Base-by-base conservation (phyloP, 30 jellyfish, hydroid and myxozoan species). In the Chrysaora quinquecirrha region DNA sequence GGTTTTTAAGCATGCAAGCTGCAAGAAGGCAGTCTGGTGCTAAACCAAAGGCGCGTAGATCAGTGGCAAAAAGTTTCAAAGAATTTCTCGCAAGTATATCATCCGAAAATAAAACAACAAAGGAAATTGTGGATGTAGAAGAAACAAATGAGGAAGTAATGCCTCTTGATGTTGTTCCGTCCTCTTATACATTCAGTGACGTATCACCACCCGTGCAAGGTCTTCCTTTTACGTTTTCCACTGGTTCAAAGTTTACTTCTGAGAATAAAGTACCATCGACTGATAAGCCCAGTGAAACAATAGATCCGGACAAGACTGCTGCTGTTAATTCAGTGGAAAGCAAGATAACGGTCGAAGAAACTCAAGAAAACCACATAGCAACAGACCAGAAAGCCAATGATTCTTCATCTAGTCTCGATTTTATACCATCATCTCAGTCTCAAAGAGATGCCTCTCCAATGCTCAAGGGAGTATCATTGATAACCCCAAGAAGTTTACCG, bases 391-490 rank as follows among this genome's bases (percentile, higher is more conserved):
- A 0, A 14, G 33, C 19, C 20, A 33, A 7, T 75, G 71, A 23
- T 4, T 20, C 76, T 6, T 71, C 83, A 28, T 22, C 71, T 12
- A 47, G 72, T 33, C 91, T 89, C 16, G 98, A 91, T 25, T 31
- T 91, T 23, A 84, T 91, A 18, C 98, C 96, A 10, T 85, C 95
- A 0, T 78, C 98, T 0, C 98, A 91, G 69, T 64, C 96, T 24
- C 84, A 49, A 24, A 34, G 52, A 31, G 89, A 76, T 2, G 64
- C 84, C 22, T n/a, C 85, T 1, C 92, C 92, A n/a, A 58, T 69
- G 14, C 66, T 82, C 38, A 82, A 71, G 49, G 85, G 92, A 3
- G 38, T 82, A 9, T 66, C 85, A 6, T 10, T 68, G 73, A 3
- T 69, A 6, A 82, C 73, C 28, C 85, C 92, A 0, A 52, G 79